These are phyloP conservation scores for Actinemys pallida DNA, from an alignment of 2,113 vertebrate species.

Conservation along the genomic window DNA sequence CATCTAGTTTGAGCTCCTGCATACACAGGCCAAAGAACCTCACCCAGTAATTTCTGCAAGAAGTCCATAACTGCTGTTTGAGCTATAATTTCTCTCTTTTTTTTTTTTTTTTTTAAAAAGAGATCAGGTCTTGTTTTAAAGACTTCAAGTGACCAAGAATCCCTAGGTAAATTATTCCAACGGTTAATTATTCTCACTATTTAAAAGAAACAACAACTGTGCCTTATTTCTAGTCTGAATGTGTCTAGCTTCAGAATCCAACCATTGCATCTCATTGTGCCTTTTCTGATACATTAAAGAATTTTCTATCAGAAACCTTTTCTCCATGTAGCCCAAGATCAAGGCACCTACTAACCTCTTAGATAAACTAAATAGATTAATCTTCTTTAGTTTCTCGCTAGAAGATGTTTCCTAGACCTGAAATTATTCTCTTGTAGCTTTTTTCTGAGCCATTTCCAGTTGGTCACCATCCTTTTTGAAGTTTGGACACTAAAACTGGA, in stretches of 20 bases:
- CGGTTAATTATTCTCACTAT: not conserved
- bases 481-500: not conserved
- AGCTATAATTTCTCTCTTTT: not conserved
- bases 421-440: not conserved
- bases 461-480: rapidly evolving
- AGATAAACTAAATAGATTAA: rapidly evolving
- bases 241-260: rapidly evolving
- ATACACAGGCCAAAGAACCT: not conserved
- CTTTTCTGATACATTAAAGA: rapidly evolving
- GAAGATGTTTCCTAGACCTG: not conserved
- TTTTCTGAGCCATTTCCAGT: not conserved
- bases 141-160: not conserved
- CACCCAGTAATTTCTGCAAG: not conserved
- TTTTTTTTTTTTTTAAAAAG: too few species aligned
- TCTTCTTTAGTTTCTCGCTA: not conserved
- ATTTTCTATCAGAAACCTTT: not conserved
- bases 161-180: not conserved
- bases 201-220: not conserved
- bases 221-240: not conserved
- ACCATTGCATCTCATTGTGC: rapidly evolving
- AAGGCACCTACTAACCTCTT: not conserved
- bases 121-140: not conserved
- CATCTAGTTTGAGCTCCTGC: not conserved
- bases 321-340: not conserved
- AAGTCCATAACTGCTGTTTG: not conserved